These are phyloP conservation scores for Corythaeola cristata DNA, from an alignment of 2,113 vertebrate species.

Conservation along the genomic window DNA sequence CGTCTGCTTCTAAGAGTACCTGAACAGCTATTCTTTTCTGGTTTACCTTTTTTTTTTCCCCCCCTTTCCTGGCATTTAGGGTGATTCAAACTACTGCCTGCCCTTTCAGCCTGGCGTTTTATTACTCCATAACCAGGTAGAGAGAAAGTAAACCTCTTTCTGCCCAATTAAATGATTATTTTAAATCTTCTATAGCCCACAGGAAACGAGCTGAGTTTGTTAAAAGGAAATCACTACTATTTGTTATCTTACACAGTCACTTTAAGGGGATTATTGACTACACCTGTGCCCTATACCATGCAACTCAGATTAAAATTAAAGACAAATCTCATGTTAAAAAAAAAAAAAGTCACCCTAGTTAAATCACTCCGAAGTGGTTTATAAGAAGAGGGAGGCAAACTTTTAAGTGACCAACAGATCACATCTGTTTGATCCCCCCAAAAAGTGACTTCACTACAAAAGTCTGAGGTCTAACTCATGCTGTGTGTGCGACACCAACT, in stretches of 20 bases:
- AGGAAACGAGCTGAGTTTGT: constrained; percentile 17
- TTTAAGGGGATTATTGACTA: not conserved
- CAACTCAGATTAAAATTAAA: not conserved
- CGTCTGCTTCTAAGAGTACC: not conserved
- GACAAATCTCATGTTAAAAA: not conserved
- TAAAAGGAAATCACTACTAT: constrained; percentile 22
- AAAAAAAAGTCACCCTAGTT: not conserved
- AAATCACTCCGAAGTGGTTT: not conserved
- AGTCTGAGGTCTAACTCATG: not conserved
- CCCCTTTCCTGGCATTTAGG: not conserved
- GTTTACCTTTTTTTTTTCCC: not conserved
- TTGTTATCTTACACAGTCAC: not conserved
- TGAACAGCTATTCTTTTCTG: not conserved
- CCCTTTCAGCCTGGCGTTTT: not conserved
- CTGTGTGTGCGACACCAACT: not conserved
- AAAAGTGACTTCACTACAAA: not conserved
- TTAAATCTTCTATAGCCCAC: not conserved
- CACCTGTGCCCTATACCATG: not conserved
- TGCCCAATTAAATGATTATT: not conserved
- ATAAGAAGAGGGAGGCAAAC: not conserved
- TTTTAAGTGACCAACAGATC: not conserved
- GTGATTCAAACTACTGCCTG: not conserved
- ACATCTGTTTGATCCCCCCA: not conserved
- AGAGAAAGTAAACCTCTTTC: not conserved
- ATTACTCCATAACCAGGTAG: not conserved